Conservation (phyloP, 2,113 vertebrate genomes). For the Cardinalis cardinalis region DNA sequence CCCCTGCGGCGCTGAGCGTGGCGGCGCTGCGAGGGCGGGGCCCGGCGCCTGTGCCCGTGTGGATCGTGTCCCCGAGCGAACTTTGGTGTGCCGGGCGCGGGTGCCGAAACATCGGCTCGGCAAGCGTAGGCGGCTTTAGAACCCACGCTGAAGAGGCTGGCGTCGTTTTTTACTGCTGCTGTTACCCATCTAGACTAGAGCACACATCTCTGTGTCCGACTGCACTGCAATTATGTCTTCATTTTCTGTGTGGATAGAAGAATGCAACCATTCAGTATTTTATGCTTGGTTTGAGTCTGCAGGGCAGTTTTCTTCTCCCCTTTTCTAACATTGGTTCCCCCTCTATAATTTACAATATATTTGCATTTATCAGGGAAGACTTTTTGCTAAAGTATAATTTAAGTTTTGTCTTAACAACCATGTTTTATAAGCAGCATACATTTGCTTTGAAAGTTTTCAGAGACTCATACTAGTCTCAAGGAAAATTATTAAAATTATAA, state of each 20-base stretch:
- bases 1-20: neutral
- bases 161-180: neutral
- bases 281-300: neutral
- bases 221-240: slow-evolving; percentile 36
- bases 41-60: neutral
- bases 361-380: neutral
- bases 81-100: accelerated
- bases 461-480: neutral
- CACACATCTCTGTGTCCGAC: neutral
- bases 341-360: neutral
- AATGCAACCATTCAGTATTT: neutral
- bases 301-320: slow-evolving; percentile 1
- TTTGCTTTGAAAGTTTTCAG: neutral
- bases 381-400: neutral
- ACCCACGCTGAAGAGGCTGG: neutral
- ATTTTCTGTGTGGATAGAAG: neutral
- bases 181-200: neutral
- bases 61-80: neutral
- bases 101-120: neutral
- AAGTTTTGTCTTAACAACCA: neutral
- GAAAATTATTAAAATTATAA: neutral
- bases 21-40: too few relatives aligned
- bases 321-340: neutral
- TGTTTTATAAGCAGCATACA: neutral
- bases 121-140: neutral